Percentiles rank a stretch among this genome's conserved stretches.
phyloP scores from a whole-genome alignment of 2,113 vertebrate species.

The Myotis brandtii region DNA sequence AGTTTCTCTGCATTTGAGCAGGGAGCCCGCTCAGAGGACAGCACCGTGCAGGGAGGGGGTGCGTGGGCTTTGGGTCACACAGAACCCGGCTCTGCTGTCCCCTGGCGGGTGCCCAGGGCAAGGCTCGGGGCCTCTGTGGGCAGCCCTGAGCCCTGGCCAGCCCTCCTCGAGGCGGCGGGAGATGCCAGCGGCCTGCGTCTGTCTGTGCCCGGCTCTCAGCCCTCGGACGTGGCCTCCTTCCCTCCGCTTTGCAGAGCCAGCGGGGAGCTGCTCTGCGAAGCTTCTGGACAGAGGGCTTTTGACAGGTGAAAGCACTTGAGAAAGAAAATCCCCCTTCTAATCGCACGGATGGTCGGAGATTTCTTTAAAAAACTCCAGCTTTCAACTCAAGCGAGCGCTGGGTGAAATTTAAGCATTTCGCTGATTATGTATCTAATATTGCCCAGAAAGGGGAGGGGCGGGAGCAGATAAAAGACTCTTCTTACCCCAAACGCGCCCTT shows the following conservation, averaged over 20 bases:
- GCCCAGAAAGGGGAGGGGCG: conserved; percentile 61
- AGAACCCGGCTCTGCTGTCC: not conserved
- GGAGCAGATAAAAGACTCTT: conserved; percentile 77
- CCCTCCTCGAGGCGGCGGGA: not conserved
- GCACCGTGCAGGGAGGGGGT: no score
- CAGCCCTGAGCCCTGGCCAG: not conserved
- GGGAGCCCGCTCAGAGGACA: not conserved
- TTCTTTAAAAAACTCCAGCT: conserved; percentile 46
- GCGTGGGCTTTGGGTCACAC: not conserved
- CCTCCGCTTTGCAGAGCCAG: not conserved
- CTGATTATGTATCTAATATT: conserved; percentile 77
- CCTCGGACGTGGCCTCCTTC: not conserved
- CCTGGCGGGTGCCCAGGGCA: not conserved
- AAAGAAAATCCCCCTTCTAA: conserved; percentile 75
- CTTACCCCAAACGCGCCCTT: conserved; percentile 66
- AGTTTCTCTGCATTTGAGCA: fast-evolving
- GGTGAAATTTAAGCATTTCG: conserved; percentile 75
- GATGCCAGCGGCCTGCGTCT: not conserved
- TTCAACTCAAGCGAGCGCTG: conserved; percentile 56
- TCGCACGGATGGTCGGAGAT: conserved; percentile 50
- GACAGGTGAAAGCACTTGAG: conserved; percentile 74
- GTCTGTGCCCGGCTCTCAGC: not conserved
- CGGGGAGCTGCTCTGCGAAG: conserved; percentile 53
- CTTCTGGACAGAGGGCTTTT: conserved; percentile 74
- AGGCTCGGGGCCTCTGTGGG: fast-evolving